These are phyloP conservation scores for Apostichopus japonicus DNA, from an alignment of 35 echinoderm and acorn worm species.

Conservation along the genomic window DNA sequence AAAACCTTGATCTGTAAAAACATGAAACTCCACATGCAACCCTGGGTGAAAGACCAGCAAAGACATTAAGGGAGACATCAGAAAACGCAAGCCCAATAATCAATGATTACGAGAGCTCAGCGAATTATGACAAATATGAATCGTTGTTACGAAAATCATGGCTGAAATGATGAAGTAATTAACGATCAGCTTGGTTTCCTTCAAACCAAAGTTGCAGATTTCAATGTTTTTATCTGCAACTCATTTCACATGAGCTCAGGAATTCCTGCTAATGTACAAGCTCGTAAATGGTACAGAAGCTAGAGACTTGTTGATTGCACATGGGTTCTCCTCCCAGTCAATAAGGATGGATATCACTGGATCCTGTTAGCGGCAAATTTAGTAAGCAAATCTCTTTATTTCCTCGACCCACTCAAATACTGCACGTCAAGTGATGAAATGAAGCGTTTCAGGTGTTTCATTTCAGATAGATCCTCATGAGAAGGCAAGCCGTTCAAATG, in stretches of 20 bases:
- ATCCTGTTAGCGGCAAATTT: neutral
- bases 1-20: neutral
- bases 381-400: neutral
- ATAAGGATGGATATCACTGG: neutral
- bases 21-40: no score
- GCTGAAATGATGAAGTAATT: neutral
- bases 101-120: no score
- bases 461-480: neutral
- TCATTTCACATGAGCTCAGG: neutral
- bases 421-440: neutral
- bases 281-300: slow-evolving; percentile 8
- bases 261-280: neutral
- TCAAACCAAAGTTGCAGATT: neutral
- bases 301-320: neutral
- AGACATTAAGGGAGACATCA: no score
- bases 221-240: slow-evolving; percentile 1
- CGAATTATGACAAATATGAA: neutral
- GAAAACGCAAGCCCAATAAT: no score
- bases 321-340: neutral
- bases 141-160: neutral
- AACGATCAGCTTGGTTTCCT: neutral
- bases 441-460: neutral
- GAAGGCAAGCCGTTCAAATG: neutral
- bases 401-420: neutral
- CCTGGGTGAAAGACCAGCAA: no score